These are phyloP conservation scores for Pseudonaja textilis DNA, from an alignment of 2,113 vertebrate genomes.

Conservation along the genomic window DNA sequence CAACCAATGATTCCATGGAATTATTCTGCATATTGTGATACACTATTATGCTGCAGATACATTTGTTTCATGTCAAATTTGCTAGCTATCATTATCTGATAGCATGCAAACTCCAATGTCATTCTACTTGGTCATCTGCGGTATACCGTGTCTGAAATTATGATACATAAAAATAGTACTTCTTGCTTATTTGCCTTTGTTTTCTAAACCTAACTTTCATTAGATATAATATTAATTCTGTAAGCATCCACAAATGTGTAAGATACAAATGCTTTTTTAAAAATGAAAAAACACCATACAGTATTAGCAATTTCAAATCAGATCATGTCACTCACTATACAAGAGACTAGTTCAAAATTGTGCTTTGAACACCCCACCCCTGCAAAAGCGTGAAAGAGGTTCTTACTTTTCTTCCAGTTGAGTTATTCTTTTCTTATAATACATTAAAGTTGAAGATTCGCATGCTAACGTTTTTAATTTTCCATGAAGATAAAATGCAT, in stretches of 20 bases:
- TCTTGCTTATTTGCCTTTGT: background rate
- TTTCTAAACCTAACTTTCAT: background rate
- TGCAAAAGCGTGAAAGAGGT: background rate
- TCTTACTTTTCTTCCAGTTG: constrained; percentile 73
- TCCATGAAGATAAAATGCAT: constrained; percentile 44
- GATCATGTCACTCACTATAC: background rate
- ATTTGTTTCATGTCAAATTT: background rate
- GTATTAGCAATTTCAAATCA: background rate
- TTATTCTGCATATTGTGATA: background rate
- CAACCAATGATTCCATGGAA: background rate
- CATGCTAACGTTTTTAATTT: constrained; percentile 61
- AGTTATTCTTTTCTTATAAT: constrained; percentile 62
- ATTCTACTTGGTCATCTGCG: background rate
- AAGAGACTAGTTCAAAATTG: background rate
- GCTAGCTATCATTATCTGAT: background rate
- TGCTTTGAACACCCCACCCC: background rate
- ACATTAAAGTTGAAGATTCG: constrained; percentile 54
- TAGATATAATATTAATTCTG: background rate
- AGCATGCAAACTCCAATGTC: background rate
- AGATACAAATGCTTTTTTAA: background rate
- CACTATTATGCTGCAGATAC: background rate
- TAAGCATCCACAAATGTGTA: background rate
- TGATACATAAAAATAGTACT: background rate
- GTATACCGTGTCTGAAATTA: too few relatives aligned
- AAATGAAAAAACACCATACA: background rate